A percentile compares a stretch with the other conserved stretches of the same genome.
phyloP scores from a whole-genome alignment of 92 coral and sea anemone genomes.

The Porites divaricata region DNA sequence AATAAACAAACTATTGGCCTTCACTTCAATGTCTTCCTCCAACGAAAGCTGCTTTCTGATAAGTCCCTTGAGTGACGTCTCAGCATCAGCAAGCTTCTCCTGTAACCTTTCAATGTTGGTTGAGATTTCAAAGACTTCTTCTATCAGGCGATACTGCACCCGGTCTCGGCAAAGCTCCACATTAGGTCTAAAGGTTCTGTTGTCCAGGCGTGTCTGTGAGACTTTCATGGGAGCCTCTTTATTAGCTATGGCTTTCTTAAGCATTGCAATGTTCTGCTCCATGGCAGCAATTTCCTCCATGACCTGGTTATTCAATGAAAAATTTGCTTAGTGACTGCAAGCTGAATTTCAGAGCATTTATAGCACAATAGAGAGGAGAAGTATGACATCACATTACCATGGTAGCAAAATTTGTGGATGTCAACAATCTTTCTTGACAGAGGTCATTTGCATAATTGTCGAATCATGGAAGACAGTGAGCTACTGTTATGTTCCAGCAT shows the following conservation, averaged over 20 bases:
- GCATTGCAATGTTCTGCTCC: conserved; percentile 88
- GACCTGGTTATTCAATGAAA: conserved; percentile 55
- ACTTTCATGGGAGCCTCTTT: conserved; percentile 98
- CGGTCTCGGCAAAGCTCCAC: conserved; percentile 97
- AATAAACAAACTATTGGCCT: conserved; percentile 85
- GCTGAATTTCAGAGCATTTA: neutral
- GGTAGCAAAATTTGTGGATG: too few species aligned
- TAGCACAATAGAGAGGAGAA: neutral
- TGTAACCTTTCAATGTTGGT: conserved; percentile 86
- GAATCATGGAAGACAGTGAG: too few species aligned
- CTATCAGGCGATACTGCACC: conserved; percentile 92
- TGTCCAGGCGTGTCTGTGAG: conserved; percentile 89
- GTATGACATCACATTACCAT: neutral
- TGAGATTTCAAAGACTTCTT: conserved; percentile 86
- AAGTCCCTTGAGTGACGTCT: conserved; percentile 85
- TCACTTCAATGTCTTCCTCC: conserved; percentile 95
- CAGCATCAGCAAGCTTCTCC: conserved; percentile 83
- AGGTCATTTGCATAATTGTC: too few species aligned
- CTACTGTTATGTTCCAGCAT: too few species aligned
- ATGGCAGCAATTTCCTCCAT: conserved; percentile 91
- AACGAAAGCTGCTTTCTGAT: conserved; percentile 91
- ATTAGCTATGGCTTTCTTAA: conserved; percentile 88
- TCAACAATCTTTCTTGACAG: too few species aligned
- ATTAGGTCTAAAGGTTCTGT: conserved; percentile 97
- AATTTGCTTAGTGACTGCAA: neutral